Evolutionary conservation across 2,113 vertebrate genomes (phyloP), one percentile per base, ranked within the genome.

Genomic region (Saguinus midas): DNA sequence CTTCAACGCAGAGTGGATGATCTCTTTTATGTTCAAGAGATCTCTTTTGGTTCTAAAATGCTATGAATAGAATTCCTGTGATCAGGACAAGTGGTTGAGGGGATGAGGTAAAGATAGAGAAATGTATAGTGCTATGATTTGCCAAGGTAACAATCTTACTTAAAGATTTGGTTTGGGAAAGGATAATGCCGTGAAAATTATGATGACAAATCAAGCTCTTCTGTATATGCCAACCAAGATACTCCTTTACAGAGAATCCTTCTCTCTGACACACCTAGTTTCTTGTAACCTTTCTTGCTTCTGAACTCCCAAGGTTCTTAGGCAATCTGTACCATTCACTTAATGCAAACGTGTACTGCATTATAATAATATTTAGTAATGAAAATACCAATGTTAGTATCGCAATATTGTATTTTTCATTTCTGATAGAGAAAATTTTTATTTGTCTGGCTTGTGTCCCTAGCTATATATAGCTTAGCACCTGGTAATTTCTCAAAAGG

Each of bases 341-440:
- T 84, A 68, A 78, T 20, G 14, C 21, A 43, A 70, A 94, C 13
- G 25, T 86, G 14, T 78, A 20, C 58, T 73, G 21, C 12, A 85
- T 96, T 85, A 90, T 95, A 52, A 68, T 81, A 72, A 50, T 52
- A 37, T 70, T 96, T 92, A 76, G 27, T 21, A 64, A 90, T 55
- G 94, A 84, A 90, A 55, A 57, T 86, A 40, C 23, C 29, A 66
- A 37, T 66, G 11, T 66, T 76, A 76, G 13, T 75, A 50, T n/a
- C 57, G 29, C 2, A 81, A 16, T 82, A 16, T 7, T 40, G 9
- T 25, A 29, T 57, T 81, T 94, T 92, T 83, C 78, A 21, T 90
- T 68, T 73, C 45, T 55, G 5, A 4, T 9, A 45, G 61, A 91
- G 58, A 80, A 85, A 72, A 3, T 50, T 89, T 89, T 86, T 18